Evolutionary conservation across 2,113 vertebrate species (phyloP), one percentile per base, ranked within the genome.

Genomic region (Dryoscopus gambensis): DNA sequence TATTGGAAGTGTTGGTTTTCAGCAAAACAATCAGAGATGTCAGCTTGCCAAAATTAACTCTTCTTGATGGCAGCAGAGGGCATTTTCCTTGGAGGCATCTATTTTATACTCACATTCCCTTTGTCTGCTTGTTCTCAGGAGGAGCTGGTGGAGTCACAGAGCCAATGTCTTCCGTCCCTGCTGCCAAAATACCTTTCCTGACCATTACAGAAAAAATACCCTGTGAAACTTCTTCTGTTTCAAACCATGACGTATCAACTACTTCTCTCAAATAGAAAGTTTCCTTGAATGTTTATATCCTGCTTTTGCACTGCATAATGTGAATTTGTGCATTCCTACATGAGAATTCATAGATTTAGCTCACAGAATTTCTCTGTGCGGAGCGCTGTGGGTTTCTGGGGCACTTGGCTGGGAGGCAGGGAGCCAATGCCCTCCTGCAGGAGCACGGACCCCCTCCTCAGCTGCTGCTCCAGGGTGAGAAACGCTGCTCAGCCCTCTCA

Each of bases 11-110:
- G 15, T 83, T 96, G 30, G 76, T 95, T 92, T 82, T 88, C 55
- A 96, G 81, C 56, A 16, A 76, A 96, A 93, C 93, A 84, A 90
- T 95, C 96, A 95, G 59, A 44, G 30, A 91, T 89, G 91, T 95
- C 92, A 97, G 87, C 63, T 94, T 97, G 88, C 91, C 97, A 95
- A 96, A 97, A 97, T 96, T 96, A 97, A 95, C 95, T 93, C 65
- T 55, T 95, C 37, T 33, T 53, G 52, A 44, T 62, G 23, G 42
- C 68, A 46, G 25, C 39, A 83, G 46, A 84, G 59, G 67, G 35
- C 14, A 35, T 73, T 95, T 95, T 73, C 60, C 47, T 67, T 70
- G 27, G 64, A 95, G 62, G 10, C 19, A 7, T 56, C 40, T 77
- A 33, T 12, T 87, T 94, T 62, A 39, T 35, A 42, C 47, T 95